Evolutionary conservation across 2,888 invertebrate species (phyloP).

Genomic region (Nomada ruficornis): DNA sequence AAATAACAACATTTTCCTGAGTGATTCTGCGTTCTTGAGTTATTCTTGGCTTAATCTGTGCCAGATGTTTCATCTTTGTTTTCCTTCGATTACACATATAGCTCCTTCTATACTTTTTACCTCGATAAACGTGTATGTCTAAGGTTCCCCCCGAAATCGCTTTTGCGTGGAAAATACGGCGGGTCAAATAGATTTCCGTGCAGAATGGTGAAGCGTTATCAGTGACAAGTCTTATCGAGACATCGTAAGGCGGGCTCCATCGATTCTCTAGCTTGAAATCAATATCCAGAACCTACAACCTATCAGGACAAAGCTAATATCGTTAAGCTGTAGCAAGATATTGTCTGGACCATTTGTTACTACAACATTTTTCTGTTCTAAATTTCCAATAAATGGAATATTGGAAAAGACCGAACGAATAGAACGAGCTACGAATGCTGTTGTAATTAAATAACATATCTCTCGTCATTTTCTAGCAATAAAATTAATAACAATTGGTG

Average conservation of each 20-base stretch:
- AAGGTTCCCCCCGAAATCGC: neutral
- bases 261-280: slow-evolving; percentile 45
- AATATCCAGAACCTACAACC: slow-evolving; percentile 38
- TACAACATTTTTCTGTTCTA: neutral
- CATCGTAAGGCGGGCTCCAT: slow-evolving; percentile 48
- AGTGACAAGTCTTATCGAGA: slow-evolving; percentile 49
- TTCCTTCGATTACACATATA: slow-evolving; percentile 1
- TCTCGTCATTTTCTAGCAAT: neutral
- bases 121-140: neutral
- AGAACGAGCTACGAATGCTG: no score
- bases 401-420: no score
- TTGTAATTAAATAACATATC: no score
- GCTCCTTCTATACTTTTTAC: neutral
- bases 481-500: neutral
- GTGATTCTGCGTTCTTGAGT: neutral
- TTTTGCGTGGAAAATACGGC: slow-evolving; percentile 18
- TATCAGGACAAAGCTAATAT: slow-evolving; percentile 6
- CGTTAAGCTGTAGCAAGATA: neutral
- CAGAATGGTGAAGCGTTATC: slow-evolving; percentile 44
- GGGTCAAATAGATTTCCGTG: slow-evolving; percentile 17
- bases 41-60: slow-evolving; percentile 19
- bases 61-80: slow-evolving; percentile 16
- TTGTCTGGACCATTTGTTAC: neutral
- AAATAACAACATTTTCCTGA: slow-evolving; percentile 5
- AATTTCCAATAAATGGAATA: neutral